Base-by-base conservation (phyloP, 2,797 vertebrate species). In the Gymnoscopelus microlampas region DNA sequence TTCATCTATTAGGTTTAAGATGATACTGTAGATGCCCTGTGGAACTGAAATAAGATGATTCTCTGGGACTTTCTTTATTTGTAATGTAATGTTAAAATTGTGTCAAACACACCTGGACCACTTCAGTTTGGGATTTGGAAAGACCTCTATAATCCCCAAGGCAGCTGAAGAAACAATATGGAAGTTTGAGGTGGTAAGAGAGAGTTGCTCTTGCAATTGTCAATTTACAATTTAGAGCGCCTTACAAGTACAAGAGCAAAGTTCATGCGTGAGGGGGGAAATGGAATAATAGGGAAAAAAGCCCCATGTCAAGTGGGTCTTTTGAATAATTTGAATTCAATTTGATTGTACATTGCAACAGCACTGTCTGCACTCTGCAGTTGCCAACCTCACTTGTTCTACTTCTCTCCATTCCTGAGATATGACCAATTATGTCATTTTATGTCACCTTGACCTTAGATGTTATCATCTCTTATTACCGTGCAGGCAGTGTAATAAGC, bases 21-120 rank as follows among this genome's bases (percentile, higher is more conserved):
- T 48, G 11, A 3, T 32, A n/a, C n/a, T n/a, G n/a, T n/a, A 59
- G 85, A 83, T 80, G 85, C 79, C 87, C 85, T 81, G 77, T 32
- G 59, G 66, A 60, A 82, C 78, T 62, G 74, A 77, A 73, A 74
- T n/a, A n/a, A n/a, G n/a, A n/a, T 67, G 58, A 51, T 63, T 76
- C 67, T 39, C 35, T 19, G 19, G 49, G 63, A 53, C 50, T 54
- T 55, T 71, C 53, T 19, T 9, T 3, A 53, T 49, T 70, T 73
- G 26, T 85, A 71, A 86, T 80, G 53, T 26, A 80, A 80, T 57
- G 50, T 80, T 80, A 86, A 81, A 77, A 78, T 73, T 75, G 70
- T 73, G 64, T 70, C 71, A 60, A 61, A 78, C 68, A 50, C 48
- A 71, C 74, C 66, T 74, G 51, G 63, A 59, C 48, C 14, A 50